Conservation (phyloP, 1,140 invertebrate genomes). For the Macrobrachium nipponense region DNA sequence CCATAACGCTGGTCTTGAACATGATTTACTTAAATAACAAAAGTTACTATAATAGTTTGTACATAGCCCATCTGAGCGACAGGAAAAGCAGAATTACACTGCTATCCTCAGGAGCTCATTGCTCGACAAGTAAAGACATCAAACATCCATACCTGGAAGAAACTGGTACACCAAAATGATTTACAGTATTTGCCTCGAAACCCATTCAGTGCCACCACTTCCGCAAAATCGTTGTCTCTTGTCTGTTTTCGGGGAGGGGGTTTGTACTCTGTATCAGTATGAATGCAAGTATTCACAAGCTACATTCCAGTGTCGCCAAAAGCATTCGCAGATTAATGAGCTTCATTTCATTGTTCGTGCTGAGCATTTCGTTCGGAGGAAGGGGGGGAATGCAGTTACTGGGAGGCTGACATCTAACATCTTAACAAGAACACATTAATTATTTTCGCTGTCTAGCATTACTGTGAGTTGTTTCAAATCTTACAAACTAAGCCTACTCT, state of each 20-base stretch:
- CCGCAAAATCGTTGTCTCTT: conserved; percentile 38
- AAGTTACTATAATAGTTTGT: no score
- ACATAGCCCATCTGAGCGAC: no score
- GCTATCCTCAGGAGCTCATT: background rate
- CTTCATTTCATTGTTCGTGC: no score
- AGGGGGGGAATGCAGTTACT: no score
- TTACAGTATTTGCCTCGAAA: conserved; percentile 32
- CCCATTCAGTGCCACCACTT: conserved; percentile 30
- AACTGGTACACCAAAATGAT: no score
- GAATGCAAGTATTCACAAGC: background rate
- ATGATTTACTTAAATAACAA: no score
- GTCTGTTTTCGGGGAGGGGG: background rate
- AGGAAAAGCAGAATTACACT: background rate
- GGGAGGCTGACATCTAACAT: no score
- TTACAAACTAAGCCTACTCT: background rate
- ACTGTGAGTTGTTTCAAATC: background rate
- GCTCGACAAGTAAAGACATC: background rate
- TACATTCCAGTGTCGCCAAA: background rate
- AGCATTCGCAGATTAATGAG: no score
- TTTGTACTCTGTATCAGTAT: background rate
- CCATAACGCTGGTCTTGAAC: no score
- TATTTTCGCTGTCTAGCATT: background rate
- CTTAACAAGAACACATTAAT: no score
- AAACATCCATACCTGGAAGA: background rate
- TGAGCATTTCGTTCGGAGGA: no score